Evolutionary conservation across 2,888 invertebrate species (phyloP).

Genomic region (Sympetrum striolatum): DNA sequence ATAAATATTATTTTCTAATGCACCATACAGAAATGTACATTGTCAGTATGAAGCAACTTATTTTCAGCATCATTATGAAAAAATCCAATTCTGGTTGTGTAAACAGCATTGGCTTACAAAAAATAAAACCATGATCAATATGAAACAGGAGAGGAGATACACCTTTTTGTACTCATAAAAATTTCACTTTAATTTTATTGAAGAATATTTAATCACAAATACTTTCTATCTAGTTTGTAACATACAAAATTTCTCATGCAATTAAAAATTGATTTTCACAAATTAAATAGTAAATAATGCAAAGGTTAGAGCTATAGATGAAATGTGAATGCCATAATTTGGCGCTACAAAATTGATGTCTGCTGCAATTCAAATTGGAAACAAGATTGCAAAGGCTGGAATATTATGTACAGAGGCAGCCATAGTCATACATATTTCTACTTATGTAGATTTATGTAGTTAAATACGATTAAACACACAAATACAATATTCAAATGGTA

Average conservation of each 20-base stretch:
- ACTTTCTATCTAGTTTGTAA: background rate
- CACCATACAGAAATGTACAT: background rate
- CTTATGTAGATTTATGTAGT: background rate
- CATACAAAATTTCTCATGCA: background rate
- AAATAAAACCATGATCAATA: background rate
- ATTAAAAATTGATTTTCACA: background rate
- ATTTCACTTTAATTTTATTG: background rate
- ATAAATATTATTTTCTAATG: background rate
- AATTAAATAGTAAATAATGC: background rate
- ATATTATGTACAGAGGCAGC: no score
- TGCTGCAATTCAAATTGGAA: background rate
- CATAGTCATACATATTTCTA: no score
- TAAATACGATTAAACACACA: background rate
- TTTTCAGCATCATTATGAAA: background rate
- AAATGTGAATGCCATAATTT: background rate
- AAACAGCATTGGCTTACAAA: background rate
- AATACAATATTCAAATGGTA: background rate
- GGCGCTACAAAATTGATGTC: background rate
- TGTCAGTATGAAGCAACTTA: background rate
- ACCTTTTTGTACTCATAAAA: background rate
- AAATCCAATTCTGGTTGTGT: background rate
- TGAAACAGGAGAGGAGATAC: background rate
- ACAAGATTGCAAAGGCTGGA: no score
- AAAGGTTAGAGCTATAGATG: background rate
- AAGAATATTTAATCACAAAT: background rate